Evolutionary conservation across 1,140 invertebrate genomes (phyloP).

Genomic region (fruit fly (Drosophila melanogaster)): Release_6_plus_ISO1_MT NT_033779.5:5617001-5617500

Average conservation of each 20-base stretch:
- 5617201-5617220: slow-evolving; percentile 61
- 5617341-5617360: slow-evolving; percentile 67
- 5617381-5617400: slow-evolving; percentile 72
- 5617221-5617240: slow-evolving; percentile 82
- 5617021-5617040: slow-evolving; percentile 56
- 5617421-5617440: slow-evolving; percentile 64
- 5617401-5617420: slow-evolving; percentile 54
- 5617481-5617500: slow-evolving; percentile 21
- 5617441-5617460: slow-evolving; percentile 60
- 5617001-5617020: slow-evolving; percentile 70
- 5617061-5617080: slow-evolving; percentile 52
- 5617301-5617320: slow-evolving; percentile 55
- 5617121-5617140: slow-evolving; percentile 78
- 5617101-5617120: slow-evolving; percentile 61
- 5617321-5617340: slow-evolving; percentile 20
- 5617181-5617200: slow-evolving; percentile 49
- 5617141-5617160: slow-evolving; percentile 65
- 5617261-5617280: slow-evolving; percentile 67
- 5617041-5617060: slow-evolving; percentile 55
- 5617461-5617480: slow-evolving; percentile 53
- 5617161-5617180: slow-evolving; percentile 17
- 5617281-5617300: slow-evolving; percentile 33
- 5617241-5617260: slow-evolving; percentile 60
- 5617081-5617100: slow-evolving; percentile 83
- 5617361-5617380: slow-evolving; percentile 75